A percentile compares a stretch with the other conserved stretches of the same genome.
phyloP scores from a whole-genome alignment of 30 jellyfish, hydroid and myxozoan species.

The Cassiopea xamachana region DNA sequence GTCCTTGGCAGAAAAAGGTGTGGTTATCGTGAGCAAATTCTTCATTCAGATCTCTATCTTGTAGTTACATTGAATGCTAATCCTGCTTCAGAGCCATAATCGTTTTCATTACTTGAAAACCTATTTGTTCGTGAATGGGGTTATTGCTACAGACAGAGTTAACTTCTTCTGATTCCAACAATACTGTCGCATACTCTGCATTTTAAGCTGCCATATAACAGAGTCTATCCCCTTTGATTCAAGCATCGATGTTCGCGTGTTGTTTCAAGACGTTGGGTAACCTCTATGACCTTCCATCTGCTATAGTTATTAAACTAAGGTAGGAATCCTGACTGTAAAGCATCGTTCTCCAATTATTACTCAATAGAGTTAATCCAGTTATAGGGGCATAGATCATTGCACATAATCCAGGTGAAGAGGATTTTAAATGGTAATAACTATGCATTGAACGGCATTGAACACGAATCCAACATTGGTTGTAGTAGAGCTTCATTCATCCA shows the following conservation, averaged over 20 bases:
- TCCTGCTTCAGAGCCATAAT: neutral
- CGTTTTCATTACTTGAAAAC: neutral
- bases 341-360: neutral
- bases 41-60: neutral
- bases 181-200: slow-evolving; percentile 2
- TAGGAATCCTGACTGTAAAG: neutral
- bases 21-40: slow-evolving; percentile 5
- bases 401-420: neutral
- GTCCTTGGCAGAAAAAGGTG: neutral
- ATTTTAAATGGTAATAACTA: neutral
- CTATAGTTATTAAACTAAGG: neutral
- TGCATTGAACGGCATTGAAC: neutral
- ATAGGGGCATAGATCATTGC: neutral
- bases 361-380: neutral
- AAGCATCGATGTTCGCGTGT: neutral
- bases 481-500: neutral
- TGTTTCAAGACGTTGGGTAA: neutral
- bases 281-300: neutral
- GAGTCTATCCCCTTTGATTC: neutral
- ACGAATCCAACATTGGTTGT: neutral
- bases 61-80: neutral
- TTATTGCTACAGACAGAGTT: neutral
- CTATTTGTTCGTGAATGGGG: neutral
- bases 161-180: neutral
- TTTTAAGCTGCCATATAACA: neutral